phyloP scores from a whole-genome alignment of 2,797 vertebrate species.

The Pangasius djambal region DNA sequence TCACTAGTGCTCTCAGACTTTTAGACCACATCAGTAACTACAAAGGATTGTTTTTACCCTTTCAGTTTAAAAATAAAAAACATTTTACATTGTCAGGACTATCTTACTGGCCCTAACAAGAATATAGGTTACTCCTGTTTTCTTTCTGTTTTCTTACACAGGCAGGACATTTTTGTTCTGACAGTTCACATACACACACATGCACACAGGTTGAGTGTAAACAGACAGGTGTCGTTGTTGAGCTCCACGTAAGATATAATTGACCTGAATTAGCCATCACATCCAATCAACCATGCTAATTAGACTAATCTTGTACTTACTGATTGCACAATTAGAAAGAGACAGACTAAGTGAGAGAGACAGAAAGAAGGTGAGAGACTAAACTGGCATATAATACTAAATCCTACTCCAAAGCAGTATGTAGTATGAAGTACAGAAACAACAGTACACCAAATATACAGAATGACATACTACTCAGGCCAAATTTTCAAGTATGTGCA shows the following conservation, averaged over 20 bases:
- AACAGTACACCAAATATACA: background rate
- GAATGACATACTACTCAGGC: background rate
- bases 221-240: background rate
- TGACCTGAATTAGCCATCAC: constrained; percentile 3
- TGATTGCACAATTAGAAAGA: background rate
- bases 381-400: background rate
- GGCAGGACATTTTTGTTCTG: background rate
- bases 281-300: background rate
- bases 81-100: background rate
- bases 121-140: background rate
- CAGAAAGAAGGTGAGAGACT: too few species aligned
- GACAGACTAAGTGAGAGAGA: background rate
- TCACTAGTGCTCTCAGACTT: background rate
- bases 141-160: background rate
- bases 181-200: background rate
- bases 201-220: background rate
- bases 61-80: background rate
- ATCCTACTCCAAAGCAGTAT: background rate
- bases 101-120: background rate
- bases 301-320: constrained; percentile 12
- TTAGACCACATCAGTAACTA: background rate
- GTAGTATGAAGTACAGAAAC: background rate
- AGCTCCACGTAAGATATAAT: background rate
- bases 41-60: background rate
- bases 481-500: background rate